A percentile compares a stretch with the other conserved stretches of the same genome.
Conservation (phyloP, 2,888 invertebrate genomes). For the Cistogaster globosa region DNA sequence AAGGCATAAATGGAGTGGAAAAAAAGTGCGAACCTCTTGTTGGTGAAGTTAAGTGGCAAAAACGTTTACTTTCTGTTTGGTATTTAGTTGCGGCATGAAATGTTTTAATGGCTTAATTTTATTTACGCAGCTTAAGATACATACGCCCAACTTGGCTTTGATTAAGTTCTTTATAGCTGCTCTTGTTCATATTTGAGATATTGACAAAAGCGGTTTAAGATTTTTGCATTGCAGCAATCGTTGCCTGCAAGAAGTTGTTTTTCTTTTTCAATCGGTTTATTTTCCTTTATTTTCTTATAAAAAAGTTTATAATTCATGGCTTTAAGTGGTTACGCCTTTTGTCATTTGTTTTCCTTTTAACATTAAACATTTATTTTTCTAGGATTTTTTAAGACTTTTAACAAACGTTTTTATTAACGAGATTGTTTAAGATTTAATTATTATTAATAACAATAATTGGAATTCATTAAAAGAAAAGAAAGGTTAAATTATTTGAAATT, state of each 20-base stretch:
- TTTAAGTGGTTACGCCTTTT: constrained; percentile 73
- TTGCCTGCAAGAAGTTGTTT: constrained; percentile 52
- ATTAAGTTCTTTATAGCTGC: neutral
- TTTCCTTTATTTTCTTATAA: constrained; percentile 39
- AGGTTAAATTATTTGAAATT: constrained; percentile 1
- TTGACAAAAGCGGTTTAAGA: constrained; percentile 37
- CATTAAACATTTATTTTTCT: constrained; percentile 21
- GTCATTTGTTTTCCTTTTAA: constrained; percentile 68
- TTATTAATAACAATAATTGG: constrained; percentile 49
- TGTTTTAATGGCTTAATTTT: constrained; percentile 60
- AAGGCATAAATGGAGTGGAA: constrained; percentile 13
- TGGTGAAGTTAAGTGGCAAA: constrained; percentile 39
- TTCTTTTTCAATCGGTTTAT: constrained; percentile 41
- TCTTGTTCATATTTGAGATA: constrained; percentile 10
- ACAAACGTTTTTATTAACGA: neutral
- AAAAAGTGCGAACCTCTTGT: constrained; percentile 65
- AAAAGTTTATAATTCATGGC: constrained; percentile 53
- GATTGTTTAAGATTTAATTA: constrained; percentile 35
- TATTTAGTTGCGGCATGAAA: constrained; percentile 21
- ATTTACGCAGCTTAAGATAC: constrained; percentile 58
- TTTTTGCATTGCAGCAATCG: constrained; percentile 31
- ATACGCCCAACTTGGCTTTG: constrained; percentile 31
- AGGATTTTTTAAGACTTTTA: constrained; percentile 29
- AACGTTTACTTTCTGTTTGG: neutral
- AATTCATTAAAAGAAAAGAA: constrained; percentile 31